Conservation (phyloP, 2,113 vertebrate species). For the Progne subis region DNA sequence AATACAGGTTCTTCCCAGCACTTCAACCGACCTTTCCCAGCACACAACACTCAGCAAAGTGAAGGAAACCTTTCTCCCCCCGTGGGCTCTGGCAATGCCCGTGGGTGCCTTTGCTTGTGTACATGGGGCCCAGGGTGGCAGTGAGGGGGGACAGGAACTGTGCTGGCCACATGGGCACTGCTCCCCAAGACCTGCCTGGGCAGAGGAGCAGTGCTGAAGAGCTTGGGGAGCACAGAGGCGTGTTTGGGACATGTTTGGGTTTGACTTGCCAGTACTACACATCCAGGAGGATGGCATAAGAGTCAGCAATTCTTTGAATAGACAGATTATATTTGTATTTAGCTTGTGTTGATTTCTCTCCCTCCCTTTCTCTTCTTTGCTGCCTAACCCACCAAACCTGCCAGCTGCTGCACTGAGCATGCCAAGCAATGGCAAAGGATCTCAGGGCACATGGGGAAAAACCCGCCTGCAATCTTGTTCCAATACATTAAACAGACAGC, state of each 20-base stretch:
- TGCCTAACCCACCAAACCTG: not conserved
- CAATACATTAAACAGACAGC: not conserved
- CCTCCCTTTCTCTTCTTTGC: not conserved
- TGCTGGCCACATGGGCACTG: rapidly evolving
- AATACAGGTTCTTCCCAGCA: not conserved
- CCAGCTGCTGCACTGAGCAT: not conserved
- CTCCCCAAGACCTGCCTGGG: not conserved
- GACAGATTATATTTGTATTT: not conserved
- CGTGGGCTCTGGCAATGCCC: not conserved
- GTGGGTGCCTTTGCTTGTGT: not conserved
- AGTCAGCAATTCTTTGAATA: not conserved
- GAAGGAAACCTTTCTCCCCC: not conserved
- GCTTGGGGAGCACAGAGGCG: not conserved
- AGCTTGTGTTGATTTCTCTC: not conserved
- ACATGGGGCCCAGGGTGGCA: not conserved
- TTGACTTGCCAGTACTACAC: not conserved
- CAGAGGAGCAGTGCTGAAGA: not conserved
- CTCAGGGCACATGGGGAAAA: not conserved
- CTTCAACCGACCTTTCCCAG: not conserved
- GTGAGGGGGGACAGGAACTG: not conserved
- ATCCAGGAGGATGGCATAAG: not conserved
- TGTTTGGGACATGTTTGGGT: not conserved
- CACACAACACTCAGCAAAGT: not conserved
- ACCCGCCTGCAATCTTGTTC: not conserved
- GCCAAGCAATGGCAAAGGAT: not conserved